Evolutionary conservation across 2,797 vertebrate genomes (phyloP).

Genomic region (Lutjanus argentimaculatus): DNA sequence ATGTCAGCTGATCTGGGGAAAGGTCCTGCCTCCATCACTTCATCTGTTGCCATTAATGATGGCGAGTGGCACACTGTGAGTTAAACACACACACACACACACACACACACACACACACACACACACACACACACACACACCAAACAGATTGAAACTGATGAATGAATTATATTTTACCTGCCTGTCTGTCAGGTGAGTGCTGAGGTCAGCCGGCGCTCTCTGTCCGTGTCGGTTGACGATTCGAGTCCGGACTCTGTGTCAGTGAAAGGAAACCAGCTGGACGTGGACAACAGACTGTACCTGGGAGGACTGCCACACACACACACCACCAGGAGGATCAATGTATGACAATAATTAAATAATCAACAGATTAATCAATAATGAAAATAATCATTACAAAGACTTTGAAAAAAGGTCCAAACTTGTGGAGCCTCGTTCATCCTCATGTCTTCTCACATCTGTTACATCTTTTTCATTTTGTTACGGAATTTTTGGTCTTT

Average conservation of each 20-base stretch:
- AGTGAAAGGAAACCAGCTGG: constrained; percentile 89
- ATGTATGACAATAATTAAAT: constrained; percentile 81
- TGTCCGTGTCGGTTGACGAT: constrained; percentile 86
- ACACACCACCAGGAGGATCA: constrained; percentile 87
- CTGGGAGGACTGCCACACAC: constrained; percentile 90
- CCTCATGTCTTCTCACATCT: too few relatives aligned
- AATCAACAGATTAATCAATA: too few relatives aligned
- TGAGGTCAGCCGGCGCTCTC: constrained; percentile 87
- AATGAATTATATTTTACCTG: neutral
- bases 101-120: too few relatives aligned
- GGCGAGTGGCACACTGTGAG: constrained; percentile 94
- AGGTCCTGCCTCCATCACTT: constrained; percentile 86
- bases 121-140: too few relatives aligned
- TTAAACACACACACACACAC: constrained; percentile 12
- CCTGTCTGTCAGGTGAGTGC: constrained; percentile 87
- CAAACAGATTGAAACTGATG: too few relatives aligned
- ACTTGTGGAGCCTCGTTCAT: too few relatives aligned
- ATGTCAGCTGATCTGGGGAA: constrained; percentile 94
- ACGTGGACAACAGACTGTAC: constrained; percentile 91
- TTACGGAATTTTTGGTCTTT: too few relatives aligned
- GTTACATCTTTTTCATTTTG: too few relatives aligned
- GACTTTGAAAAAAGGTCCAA: too few relatives aligned
- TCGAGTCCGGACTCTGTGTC: constrained; percentile 71
- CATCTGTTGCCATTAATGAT: constrained; percentile 85
- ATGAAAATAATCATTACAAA: too few relatives aligned